A percentile compares a stretch with the other conserved stretches of the same genome.
These are phyloP conservation scores for Mesoligia furuncula DNA, from an alignment of 2,888 invertebrate species.

Conservation along the genomic window DNA sequence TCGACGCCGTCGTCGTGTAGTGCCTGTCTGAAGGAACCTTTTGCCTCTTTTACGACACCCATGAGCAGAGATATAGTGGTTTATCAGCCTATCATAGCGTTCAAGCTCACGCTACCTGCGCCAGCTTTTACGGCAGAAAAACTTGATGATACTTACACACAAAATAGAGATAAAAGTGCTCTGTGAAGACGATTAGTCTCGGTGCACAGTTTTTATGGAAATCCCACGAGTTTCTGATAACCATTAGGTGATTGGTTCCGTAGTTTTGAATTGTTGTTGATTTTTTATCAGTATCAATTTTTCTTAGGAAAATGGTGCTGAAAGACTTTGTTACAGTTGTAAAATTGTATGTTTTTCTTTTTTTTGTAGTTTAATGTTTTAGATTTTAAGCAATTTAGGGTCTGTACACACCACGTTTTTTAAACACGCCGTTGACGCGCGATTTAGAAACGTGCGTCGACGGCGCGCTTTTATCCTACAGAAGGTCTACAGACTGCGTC, in stretches of 20 bases:
- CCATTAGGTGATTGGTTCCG: constrained; percentile 53
- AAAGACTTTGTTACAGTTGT: not conserved
- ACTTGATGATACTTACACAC: constrained; percentile 39
- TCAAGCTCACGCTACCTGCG: constrained; percentile 23
- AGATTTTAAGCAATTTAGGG: not conserved
- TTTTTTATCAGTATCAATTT: not conserved
- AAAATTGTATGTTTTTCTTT: not conserved
- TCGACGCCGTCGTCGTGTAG: too few species aligned
- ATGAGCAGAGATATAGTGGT: too few species aligned
- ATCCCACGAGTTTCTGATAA: constrained; percentile 57
- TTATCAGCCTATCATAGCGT: constrained; percentile 13
- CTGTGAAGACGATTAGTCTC: constrained; percentile 58
- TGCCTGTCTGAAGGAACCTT: too few species aligned
- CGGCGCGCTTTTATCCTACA: too few species aligned
- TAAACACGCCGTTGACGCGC: too few species aligned
- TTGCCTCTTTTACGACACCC: too few species aligned
- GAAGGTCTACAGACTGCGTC: too few species aligned
- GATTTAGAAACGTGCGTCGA: too few species aligned
- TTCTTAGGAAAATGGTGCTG: not conserved
- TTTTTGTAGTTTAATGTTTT: not conserved
- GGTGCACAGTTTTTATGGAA: constrained; percentile 53
- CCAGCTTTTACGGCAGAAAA: constrained; percentile 15
- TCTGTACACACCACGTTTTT: too few species aligned
- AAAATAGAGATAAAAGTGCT: constrained; percentile 63
- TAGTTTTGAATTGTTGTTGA: constrained; percentile 14